Evolutionary conservation across 2,888 invertebrate species (phyloP).

Genomic region (Gortyna flavago): DNA sequence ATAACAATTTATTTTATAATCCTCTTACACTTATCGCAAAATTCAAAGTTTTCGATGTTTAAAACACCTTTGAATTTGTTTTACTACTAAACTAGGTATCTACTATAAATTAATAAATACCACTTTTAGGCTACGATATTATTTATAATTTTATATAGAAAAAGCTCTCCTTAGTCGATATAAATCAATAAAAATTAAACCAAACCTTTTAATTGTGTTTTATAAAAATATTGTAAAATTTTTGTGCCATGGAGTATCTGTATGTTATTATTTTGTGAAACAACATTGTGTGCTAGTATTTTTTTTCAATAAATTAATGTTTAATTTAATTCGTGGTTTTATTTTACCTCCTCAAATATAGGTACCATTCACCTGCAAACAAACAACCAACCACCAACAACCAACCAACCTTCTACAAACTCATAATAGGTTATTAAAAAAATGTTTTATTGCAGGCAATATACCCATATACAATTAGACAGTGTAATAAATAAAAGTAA

Average conservation of each 20-base stretch:
- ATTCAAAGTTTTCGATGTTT: constrained; percentile 45
- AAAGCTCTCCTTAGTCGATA: constrained; percentile 26
- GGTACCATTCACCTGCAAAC: neutral
- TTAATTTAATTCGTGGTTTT: constrained; percentile 30
- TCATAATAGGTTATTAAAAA: neutral
- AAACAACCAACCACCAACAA: too few species aligned
- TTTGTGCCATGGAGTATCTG: constrained; percentile 57
- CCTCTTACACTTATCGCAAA: constrained; percentile 23
- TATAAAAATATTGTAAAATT: constrained; percentile 20
- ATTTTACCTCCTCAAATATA: neutral
- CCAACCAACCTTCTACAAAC: neutral
- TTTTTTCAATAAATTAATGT: constrained; percentile 52
- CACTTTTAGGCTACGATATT: constrained; percentile 32
- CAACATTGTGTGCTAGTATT: constrained; percentile 34
- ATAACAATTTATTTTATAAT: constrained; percentile 36
- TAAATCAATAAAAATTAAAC: constrained; percentile 27
- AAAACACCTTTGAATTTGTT: constrained; percentile 44
- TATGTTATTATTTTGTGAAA: constrained; percentile 48
- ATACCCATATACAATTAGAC: too few species aligned
- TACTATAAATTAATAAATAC: constrained; percentile 10
- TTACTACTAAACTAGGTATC: constrained; percentile 1
- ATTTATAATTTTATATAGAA: constrained; percentile 13
- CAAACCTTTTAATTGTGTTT: constrained; percentile 48
- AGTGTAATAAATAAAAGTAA: too few species aligned
- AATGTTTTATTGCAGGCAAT: too few species aligned